phyloP scores from a whole-genome alignment of 2,113 vertebrate species.

The Thunnus maccoyii region DNA sequence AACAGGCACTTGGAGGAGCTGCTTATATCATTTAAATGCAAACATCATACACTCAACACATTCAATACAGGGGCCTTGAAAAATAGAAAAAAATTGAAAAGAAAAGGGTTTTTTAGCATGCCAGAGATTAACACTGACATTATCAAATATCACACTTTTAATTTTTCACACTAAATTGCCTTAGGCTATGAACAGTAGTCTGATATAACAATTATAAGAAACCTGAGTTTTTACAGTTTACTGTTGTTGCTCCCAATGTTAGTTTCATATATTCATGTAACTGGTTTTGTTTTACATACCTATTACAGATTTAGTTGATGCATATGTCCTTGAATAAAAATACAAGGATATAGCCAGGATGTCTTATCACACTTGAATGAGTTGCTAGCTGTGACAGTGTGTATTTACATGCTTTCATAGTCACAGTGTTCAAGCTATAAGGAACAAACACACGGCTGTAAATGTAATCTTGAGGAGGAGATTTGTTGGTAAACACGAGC shows the following conservation, averaged over 20 bases:
- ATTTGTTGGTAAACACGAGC: constrained; percentile 14
- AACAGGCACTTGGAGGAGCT: neutral
- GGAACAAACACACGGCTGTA: neutral
- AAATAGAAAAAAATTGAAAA: neutral
- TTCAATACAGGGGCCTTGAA: neutral
- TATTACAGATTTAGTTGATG: no score
- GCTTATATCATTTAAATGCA: neutral
- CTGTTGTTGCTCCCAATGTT: neutral
- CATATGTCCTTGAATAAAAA: neutral
- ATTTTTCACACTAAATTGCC: neutral
- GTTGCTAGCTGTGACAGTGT: neutral
- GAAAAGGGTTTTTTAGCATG: neutral
- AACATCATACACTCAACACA: neutral
- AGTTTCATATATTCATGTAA: no score
- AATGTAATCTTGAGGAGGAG: neutral
- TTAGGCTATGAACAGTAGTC: neutral
- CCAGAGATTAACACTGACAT: neutral
- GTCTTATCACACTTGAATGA: neutral
- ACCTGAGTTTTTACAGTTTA: neutral
- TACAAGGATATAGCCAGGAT: neutral
- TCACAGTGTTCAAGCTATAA: neutral
- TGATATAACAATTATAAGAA: neutral
- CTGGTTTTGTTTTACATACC: no score
- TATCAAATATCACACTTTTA: neutral
- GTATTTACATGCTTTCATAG: neutral